Evolutionary conservation across 2,888 invertebrate species (phyloP).

Genomic region (Ichneumon xanthorius): DNA sequence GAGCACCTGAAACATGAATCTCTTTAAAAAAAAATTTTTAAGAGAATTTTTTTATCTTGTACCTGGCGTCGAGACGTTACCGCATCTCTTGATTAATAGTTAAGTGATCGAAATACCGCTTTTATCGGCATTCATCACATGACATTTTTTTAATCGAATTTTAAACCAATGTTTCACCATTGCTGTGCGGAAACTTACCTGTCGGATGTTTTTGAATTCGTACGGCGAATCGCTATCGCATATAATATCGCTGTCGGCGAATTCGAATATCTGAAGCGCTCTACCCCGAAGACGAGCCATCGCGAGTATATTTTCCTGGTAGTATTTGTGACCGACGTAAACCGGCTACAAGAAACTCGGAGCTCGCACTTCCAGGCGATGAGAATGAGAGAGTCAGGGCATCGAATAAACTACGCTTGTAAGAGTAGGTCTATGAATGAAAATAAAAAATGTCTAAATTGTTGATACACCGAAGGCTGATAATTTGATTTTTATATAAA

Average conservation of each 20-base stretch:
- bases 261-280: conserved; percentile 86
- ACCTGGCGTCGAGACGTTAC: no score
- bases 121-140: no score
- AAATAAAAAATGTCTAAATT: no score
- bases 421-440: no score
- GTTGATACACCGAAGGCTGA: no score
- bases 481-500: no score
- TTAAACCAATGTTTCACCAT: background rate
- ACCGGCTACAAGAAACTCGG: conserved; percentile 87
- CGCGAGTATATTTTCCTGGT: conserved; percentile 88
- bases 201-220: conserved; percentile 75
- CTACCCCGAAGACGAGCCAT: conserved; percentile 88
- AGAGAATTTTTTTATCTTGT: no score
- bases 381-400: conserved; percentile 88
- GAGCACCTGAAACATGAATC: conserved; percentile 85
- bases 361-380: conserved; percentile 89
- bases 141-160: background rate
- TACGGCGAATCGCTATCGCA: conserved; percentile 74
- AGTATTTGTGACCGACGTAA: conserved; percentile 87
- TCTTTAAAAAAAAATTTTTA: background rate
- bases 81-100: no score
- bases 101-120: no score
- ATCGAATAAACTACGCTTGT: no score
- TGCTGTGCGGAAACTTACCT: conserved; percentile 72
- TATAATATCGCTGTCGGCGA: conserved; percentile 86